Evolutionary conservation across 2,113 vertebrate genomes (phyloP).

Genomic region (Donacobius atricapilla): DNA sequence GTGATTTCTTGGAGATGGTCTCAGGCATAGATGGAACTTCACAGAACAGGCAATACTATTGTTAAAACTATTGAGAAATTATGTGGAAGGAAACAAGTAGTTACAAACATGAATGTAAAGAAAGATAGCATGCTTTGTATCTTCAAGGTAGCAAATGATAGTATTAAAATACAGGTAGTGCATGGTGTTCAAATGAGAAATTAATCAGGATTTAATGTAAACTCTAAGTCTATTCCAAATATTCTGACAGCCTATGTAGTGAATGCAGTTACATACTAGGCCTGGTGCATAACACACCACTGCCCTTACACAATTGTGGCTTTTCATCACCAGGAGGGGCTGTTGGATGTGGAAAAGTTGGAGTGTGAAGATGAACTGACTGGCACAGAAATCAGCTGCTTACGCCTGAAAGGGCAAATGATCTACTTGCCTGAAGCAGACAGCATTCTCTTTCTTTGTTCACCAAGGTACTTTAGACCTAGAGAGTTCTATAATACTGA

Average conservation of each 20-base stretch:
- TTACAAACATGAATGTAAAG: background rate
- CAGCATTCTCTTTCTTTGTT: constrained; percentile 97
- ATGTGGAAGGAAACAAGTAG: background rate
- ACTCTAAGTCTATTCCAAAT: background rate
- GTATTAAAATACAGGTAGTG: background rate
- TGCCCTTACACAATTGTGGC: background rate
- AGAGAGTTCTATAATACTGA: background rate
- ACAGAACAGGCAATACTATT: background rate
- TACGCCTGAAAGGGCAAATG: constrained; percentile 98
- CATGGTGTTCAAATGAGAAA: background rate
- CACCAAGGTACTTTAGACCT: constrained; percentile 84
- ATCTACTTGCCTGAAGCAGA: constrained; percentile 98
- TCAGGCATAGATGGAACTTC: background rate
- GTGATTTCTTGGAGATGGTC: background rate
- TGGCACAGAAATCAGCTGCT: constrained; percentile 95
- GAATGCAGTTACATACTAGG: background rate
- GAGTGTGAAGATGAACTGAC: constrained; percentile 96
- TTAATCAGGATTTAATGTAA: background rate
- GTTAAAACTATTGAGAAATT: background rate
- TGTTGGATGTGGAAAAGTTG: constrained; percentile 92
- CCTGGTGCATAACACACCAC: background rate
- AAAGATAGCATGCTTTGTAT: background rate
- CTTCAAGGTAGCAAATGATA: background rate
- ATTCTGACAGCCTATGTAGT: background rate
- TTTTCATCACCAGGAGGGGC: constrained; percentile 83